Evolutionary conservation across 1,140 invertebrate species (phyloP).

Genomic region (Habropoda laboriosa): DNA sequence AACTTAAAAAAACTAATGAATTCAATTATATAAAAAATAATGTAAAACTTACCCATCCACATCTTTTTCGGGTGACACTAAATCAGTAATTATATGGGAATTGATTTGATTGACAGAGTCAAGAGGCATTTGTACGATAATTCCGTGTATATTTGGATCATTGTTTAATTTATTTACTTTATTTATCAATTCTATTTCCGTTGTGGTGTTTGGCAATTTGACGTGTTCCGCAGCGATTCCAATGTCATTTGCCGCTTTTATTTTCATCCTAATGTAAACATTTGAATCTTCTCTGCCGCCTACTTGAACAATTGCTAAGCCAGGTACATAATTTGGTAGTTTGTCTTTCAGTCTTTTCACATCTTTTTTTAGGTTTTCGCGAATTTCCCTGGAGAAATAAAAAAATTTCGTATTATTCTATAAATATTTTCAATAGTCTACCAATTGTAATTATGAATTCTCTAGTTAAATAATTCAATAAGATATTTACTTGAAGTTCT

Average conservation of each 20-base stretch:
- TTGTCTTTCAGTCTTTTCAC: slow-evolving; percentile 84
- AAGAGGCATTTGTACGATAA: slow-evolving; percentile 98
- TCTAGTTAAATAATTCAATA: too few relatives aligned
- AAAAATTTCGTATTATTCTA: slow-evolving; percentile 13
- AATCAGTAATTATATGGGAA: slow-evolving; percentile 92
- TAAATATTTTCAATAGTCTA: background rate
- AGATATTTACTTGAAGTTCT: background rate
- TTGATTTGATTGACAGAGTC: slow-evolving; percentile 92
- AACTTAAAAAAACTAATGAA: background rate
- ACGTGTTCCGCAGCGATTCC: slow-evolving; percentile 93
- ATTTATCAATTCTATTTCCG: slow-evolving; percentile 90
- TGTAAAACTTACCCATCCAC: slow-evolving; percentile 91
- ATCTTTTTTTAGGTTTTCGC: slow-evolving; percentile 86
- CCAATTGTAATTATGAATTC: too few relatives aligned
- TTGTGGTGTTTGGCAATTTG: slow-evolving; percentile 90
- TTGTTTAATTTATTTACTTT: slow-evolving; percentile 91
- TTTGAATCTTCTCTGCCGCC: slow-evolving; percentile 98
- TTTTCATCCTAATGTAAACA: slow-evolving; percentile 98
- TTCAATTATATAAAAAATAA: background rate
- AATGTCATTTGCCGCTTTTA: slow-evolving; percentile 95
- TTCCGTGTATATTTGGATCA: slow-evolving; percentile 94
- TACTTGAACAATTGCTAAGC: slow-evolving; percentile 93
- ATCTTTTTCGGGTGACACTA: slow-evolving; percentile 94
- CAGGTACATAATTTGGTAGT: slow-evolving; percentile 86
- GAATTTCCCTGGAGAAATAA: slow-evolving; percentile 86